Conservation (phyloP, 1,140 invertebrate species). For the Platorchestia sp. region DNA sequence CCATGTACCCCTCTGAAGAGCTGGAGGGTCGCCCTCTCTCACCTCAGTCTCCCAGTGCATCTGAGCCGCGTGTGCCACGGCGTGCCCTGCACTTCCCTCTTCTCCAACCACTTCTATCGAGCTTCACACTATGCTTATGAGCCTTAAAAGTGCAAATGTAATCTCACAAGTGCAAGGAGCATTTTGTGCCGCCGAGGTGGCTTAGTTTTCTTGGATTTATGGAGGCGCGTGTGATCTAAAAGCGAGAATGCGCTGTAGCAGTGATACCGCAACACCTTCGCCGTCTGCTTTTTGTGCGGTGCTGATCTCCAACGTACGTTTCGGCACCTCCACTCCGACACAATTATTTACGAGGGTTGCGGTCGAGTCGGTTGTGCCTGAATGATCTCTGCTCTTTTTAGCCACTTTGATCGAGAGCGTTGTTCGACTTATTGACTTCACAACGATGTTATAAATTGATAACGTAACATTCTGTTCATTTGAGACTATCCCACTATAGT, state of each 20-base stretch:
- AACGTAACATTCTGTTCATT: background rate
- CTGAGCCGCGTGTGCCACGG: background rate
- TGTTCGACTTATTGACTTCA: background rate
- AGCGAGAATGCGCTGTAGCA: background rate
- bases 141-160: background rate
- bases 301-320: background rate
- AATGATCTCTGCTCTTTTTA: background rate
- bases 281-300: background rate
- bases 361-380: background rate
- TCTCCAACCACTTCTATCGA: background rate
- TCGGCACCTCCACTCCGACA: background rate
- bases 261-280: background rate
- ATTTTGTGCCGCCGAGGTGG: background rate
- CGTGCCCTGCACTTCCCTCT: background rate
- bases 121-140: background rate
- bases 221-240: background rate
- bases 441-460: background rate
- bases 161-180: background rate
- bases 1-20: background rate
- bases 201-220: background rate
- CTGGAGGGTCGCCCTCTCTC: background rate
- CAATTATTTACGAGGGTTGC: background rate
- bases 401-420: background rate
- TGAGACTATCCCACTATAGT: background rate
- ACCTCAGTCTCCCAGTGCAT: background rate